Evolutionary conservation across 2,113 vertebrate species (phyloP).

Genomic region (Eonycteris spelaea): DNA sequence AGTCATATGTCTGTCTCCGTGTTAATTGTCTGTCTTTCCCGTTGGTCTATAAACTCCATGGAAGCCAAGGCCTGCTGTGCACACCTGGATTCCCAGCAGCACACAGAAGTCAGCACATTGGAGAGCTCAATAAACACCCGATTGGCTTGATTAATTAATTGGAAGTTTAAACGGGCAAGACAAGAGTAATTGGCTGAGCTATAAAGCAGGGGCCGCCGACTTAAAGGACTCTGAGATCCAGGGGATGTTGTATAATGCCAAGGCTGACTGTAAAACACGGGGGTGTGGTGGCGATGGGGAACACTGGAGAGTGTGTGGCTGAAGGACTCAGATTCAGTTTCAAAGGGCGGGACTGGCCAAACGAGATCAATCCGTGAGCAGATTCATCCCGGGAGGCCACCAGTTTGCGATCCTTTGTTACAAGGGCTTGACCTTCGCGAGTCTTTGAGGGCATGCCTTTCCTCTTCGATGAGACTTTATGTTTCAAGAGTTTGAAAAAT

Average conservation of each 20-base stretch:
- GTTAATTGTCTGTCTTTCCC: background rate
- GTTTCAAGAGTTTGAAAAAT: background rate
- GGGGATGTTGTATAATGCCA: too few relatives aligned
- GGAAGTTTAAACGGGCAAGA: background rate
- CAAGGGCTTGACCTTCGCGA: background rate
- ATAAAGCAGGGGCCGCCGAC: background rate
- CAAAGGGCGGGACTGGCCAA: background rate
- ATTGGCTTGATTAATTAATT: background rate
- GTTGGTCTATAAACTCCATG: background rate
- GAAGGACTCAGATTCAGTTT: background rate
- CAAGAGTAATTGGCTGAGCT: too few relatives aligned
- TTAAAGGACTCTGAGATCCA: background rate
- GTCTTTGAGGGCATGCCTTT: background rate
- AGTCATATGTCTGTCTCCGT: too few relatives aligned
- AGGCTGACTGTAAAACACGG: accelerated
- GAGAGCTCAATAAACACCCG: background rate
- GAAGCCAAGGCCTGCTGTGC: background rate
- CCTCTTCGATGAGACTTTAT: background rate
- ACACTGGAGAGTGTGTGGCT: too few relatives aligned
- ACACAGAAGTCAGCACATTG: background rate
- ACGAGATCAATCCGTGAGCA: background rate
- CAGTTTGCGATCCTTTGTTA: background rate
- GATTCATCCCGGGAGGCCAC: background rate
- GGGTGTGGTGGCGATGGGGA: accelerated
- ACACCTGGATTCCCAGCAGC: accelerated